A percentile compares a stretch with the other conserved stretches of the same genome.
phyloP scores from a whole-genome alignment of 2,888 invertebrate genomes.

The Spodoptera exigua region DNA sequence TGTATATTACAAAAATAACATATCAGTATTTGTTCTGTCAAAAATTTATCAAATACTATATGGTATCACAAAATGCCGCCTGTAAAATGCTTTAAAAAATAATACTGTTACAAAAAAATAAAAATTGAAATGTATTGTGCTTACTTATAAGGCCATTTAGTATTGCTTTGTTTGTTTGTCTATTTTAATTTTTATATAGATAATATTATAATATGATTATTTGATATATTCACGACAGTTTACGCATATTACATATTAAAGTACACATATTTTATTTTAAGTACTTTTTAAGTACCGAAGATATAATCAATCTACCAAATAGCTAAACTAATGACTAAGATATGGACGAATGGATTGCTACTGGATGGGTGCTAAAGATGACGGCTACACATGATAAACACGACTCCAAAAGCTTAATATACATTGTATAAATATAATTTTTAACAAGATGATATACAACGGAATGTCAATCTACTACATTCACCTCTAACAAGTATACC shows the following conservation, averaged over 20 bases:
- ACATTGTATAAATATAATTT: conserved; percentile 57
- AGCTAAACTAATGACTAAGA: conserved; percentile 85
- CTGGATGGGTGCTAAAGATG: conserved; percentile 75
- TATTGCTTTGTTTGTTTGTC: conserved; percentile 76
- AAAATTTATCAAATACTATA: conserved; percentile 47
- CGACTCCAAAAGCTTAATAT: conserved; percentile 65
- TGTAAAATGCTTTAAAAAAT: conserved; percentile 73
- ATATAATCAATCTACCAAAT: conserved; percentile 67
- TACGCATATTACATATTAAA: conserved; percentile 42
- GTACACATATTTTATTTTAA: conserved; percentile 62
- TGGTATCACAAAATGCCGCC: conserved; percentile 74
- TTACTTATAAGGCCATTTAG: conserved; percentile 76
- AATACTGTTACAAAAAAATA: conserved; percentile 76
- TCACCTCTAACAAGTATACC: conserved; percentile 67
- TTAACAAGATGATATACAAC: conserved; percentile 60
- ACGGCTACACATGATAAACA: conserved; percentile 65
- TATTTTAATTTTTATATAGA: conserved; percentile 53
- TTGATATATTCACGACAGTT: conserved; percentile 55
- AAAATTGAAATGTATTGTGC: conserved; percentile 66
- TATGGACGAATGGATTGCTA: conserved; percentile 86
- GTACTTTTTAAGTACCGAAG: conserved; percentile 84
- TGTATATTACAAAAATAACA: conserved; percentile 23
- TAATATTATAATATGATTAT: conserved; percentile 40
- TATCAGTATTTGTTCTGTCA: conserved; percentile 46
- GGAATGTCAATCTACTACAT: conserved; percentile 70